Conservation (phyloP, 2,797 vertebrate species). For the Anas acuta region DNA sequence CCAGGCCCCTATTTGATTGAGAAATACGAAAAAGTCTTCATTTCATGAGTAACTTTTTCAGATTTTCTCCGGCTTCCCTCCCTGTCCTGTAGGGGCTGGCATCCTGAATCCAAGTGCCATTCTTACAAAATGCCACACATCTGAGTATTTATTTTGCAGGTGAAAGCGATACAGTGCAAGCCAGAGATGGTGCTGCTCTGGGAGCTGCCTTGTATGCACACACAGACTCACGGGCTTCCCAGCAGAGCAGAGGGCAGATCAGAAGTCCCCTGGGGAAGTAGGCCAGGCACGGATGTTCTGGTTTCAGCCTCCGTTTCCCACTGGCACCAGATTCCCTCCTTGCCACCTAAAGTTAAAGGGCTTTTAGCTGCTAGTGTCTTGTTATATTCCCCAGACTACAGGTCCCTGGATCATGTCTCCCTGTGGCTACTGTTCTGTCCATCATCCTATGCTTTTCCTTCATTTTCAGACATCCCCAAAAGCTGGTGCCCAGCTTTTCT, state of each 20-base stretch:
- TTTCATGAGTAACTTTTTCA: neutral
- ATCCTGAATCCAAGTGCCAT: neutral
- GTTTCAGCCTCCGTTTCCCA: neutral
- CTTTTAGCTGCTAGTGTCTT: neutral
- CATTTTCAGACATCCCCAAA: neutral
- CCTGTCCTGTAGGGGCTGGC: neutral
- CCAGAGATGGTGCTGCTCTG: neutral
- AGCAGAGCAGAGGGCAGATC: neutral
- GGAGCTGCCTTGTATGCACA: fast-evolving
- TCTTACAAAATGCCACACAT: neutral
- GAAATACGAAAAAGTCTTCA: neutral
- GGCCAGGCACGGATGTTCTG: neutral
- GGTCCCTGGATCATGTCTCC: too few relatives aligned
- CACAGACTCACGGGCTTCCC: neutral
- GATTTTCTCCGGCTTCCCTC: neutral
- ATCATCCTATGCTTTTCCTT: neutral
- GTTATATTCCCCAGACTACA: neutral
- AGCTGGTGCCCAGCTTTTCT: neutral
- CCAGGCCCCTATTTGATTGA: neutral
- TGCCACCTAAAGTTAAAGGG: neutral
- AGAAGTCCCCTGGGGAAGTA: neutral
- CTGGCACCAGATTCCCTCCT: neutral
- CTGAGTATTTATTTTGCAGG: neutral
- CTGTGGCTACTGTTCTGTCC: neutral
- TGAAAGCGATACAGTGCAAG: neutral